Base-by-base conservation (phyloP, 2,888 invertebrate species). In the Luperina testacea region DNA sequence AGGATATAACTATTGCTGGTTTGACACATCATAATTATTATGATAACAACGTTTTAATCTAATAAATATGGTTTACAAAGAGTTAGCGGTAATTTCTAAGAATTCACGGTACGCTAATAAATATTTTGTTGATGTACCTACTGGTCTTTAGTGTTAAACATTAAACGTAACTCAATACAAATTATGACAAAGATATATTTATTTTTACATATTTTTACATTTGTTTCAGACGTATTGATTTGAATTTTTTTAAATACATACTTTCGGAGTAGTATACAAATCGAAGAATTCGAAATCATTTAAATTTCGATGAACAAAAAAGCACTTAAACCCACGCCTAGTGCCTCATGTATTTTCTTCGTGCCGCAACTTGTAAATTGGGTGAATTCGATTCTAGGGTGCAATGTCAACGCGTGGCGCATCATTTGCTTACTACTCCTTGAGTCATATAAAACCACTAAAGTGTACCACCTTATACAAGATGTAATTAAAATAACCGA, bases 51-150 rank as follows among this genome's bases (percentile, higher is more conserved):
- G 32, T 71, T 69, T 64, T 51, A 48, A 77, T 64, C 20, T 17
- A 27, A 17, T 48, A 57, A 32, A 59, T 45, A 67, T 53, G 11
- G 20, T 63, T 73, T 42, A 71, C n/a, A 63, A 63, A 59, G 67
- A 75, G 61, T 45, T 32, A 48, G 79, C 72, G 24, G 75, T 84
- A 68, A 74, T 63, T 80, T 67, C 64, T 72, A 80, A 80, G 59
- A 64, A 51, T 32, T 67, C 48, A 70, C 51, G 71, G 51, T 67
- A 59, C n/a, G 13, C 13, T 65, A 64, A 75, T 65, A 64, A 75
- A 82, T 69, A 82, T 78, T 59, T n/a, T 69, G n/a, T 51, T 74
- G n/a, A 63, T 64, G 9, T 65, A 67, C 0, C 9, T 67, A 57
- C 71, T 72, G 77, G 24, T 48, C 24, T 70, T 82, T 71, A 65